Percentiles rank a stretch among this genome's conserved stretches.
Conservation (phyloP, 2,113 vertebrate species). For the Climacteris rufus region DNA sequence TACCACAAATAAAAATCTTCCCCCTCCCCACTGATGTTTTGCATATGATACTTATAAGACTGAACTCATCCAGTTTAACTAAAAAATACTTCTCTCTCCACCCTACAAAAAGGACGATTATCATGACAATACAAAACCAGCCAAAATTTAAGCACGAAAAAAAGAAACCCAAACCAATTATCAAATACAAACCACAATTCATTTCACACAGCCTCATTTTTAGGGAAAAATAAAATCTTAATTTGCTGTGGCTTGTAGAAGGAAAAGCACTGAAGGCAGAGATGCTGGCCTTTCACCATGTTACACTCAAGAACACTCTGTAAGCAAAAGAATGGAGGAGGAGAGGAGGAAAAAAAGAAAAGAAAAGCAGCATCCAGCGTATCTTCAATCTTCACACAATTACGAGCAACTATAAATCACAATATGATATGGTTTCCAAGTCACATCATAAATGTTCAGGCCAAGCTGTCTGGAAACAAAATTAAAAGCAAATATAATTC, state of each 20-base stretch:
- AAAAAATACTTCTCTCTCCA: background rate
- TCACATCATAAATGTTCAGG: conserved; percentile 56
- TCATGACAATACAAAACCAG: background rate
- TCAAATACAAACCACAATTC: background rate
- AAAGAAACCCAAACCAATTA: background rate
- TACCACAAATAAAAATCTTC: background rate
- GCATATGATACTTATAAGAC: background rate
- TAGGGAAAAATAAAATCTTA: background rate
- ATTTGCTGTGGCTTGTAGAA: background rate
- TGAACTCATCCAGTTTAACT: background rate
- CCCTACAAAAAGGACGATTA: background rate
- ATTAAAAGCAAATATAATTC: conserved; percentile 70
- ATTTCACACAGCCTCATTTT: background rate
- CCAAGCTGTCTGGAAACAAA: conserved; percentile 68
- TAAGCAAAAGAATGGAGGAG: conserved; percentile 7
- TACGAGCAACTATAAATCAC: conserved; percentile 48
- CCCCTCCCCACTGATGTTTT: background rate
- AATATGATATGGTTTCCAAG: conserved; percentile 59
- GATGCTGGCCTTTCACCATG: background rate
- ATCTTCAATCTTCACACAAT: conserved; percentile 48
- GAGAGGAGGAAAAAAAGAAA: background rate
- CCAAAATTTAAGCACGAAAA: background rate
- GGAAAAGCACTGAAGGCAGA: background rate
- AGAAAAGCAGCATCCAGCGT: background rate
- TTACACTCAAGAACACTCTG: background rate